phyloP scores from a whole-genome alignment of 2,797 vertebrate genomes.

The Acridotheres tristis region DNA sequence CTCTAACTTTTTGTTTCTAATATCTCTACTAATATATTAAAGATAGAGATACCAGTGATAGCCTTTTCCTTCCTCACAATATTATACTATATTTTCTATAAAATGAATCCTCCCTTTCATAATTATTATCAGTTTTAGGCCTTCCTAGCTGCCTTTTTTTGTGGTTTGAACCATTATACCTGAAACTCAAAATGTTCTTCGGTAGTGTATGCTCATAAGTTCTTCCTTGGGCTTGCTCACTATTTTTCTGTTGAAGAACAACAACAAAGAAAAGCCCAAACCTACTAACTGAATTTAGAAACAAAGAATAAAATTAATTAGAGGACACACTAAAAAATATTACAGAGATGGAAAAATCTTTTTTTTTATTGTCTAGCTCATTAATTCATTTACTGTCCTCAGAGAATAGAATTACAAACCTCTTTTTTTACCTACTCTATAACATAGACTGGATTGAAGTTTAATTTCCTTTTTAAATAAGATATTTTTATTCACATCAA shows the following conservation, averaged over 20 bases:
- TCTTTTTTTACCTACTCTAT: background rate
- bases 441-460: background rate
- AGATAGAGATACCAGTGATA: background rate
- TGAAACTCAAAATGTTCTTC: background rate
- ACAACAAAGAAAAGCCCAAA: background rate
- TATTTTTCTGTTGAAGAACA: background rate
- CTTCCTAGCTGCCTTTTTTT: background rate
- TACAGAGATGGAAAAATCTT: background rate
- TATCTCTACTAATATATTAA: background rate
- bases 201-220: accelerated
- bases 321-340: background rate
- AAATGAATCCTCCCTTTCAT: background rate
- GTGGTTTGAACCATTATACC: background rate
- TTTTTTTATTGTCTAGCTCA: background rate
- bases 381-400: background rate
- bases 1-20: background rate
- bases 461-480: background rate
- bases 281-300: background rate
- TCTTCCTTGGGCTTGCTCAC: background rate
- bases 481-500: background rate
- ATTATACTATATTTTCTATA: background rate
- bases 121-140: background rate
- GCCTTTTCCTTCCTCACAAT: background rate
- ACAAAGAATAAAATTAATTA: background rate
- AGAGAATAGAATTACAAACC: background rate